Base-by-base conservation (phyloP, 2,113 vertebrate genomes). In the Pollimyrus isidori region DNA sequence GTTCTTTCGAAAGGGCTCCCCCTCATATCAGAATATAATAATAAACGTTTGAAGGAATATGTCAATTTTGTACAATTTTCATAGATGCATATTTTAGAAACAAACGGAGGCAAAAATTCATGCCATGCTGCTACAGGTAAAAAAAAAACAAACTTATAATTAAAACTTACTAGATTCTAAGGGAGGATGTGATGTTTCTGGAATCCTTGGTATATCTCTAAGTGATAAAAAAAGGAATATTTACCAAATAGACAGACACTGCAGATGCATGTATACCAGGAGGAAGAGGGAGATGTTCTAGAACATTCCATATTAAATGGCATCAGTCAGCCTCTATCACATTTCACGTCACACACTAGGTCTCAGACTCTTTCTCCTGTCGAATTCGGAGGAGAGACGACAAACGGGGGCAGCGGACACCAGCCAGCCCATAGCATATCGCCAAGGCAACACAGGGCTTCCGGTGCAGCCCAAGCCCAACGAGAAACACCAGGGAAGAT, bases 201-300 rank as follows among this genome's bases (percentile, higher is more conserved):
- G 98, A 94, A 99, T 98, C 95, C 98, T 95, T 92, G 98, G 98
- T 94, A 97, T 98, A 93, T 98, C 98, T 95, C 98, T 99, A 95
- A 86, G 89, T 17, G 39, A 84, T 90, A 92, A 88, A 85, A 82
- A 1, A 91, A 50, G 39, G 46, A 45, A n/a, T 46, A 62, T 23
- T 23, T 9, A 89, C 42, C 45, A 62, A 21, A 85, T 46, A 84
- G 49, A 84, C n/a, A 26, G 62, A 69, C 9, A 69, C 62, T 26
- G 9, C n/a, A 65, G 1, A 48, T 0, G 19, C 21, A 46, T 1
- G 2, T 23, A 9, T 1, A 85, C 48, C 6, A 46, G 21, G 35
- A 69, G 21, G 39, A 48, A 42, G 11, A 42, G 17, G 10, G 15
- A 39, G 69, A 76, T 11, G 62, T 65, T 65, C n/a, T 26, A 26